Evolutionary conservation across 2,888 invertebrate genomes (phyloP).

Genomic region (Drosophila vallismaia): DNA sequence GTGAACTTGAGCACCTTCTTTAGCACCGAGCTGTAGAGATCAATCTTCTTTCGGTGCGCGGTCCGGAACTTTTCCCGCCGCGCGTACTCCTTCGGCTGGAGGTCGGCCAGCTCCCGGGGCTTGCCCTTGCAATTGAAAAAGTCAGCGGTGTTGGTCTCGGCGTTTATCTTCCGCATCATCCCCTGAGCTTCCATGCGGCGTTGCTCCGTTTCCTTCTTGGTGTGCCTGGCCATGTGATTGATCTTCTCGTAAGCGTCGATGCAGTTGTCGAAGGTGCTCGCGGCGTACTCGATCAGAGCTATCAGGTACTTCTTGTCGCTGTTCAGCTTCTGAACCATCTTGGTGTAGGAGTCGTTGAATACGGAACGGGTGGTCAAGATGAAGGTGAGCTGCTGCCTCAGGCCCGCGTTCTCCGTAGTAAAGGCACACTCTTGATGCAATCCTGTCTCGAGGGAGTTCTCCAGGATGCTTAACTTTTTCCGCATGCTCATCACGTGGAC

Average conservation of each 20-base stretch:
- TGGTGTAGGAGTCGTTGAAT: conserved; percentile 81
- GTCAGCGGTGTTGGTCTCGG: conserved; percentile 74
- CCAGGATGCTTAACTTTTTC: conserved; percentile 75
- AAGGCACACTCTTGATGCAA: conserved; percentile 80
- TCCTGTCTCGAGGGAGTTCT: conserved; percentile 80
- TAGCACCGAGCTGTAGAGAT: conserved; percentile 78
- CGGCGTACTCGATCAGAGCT: conserved; percentile 81
- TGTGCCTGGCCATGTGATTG: conserved; percentile 72
- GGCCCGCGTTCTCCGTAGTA: conserved; percentile 72
- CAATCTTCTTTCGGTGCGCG: conserved; percentile 76
- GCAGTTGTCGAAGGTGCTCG: conserved; percentile 80
- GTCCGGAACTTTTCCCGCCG: conserved; percentile 78
- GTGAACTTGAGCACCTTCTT: conserved; percentile 78
- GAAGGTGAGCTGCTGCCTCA: conserved; percentile 74
- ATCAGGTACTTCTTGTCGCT: conserved; percentile 82
- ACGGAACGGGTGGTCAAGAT: conserved; percentile 76
- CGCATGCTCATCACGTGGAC: conserved; percentile 69
- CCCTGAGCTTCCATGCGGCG: conserved; percentile 80
- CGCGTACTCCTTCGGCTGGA: conserved; percentile 80
- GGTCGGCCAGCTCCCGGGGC: conserved; percentile 67
- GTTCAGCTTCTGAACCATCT: conserved; percentile 80
- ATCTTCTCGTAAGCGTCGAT: conserved; percentile 81
- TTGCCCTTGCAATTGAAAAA: conserved; percentile 79
- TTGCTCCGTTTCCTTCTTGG: conserved; percentile 73
- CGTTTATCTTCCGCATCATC: conserved; percentile 76